These are phyloP conservation scores for Phenganax stokvisi DNA, from an alignment of 92 coral and sea anemone species.

Conservation along the genomic window DNA sequence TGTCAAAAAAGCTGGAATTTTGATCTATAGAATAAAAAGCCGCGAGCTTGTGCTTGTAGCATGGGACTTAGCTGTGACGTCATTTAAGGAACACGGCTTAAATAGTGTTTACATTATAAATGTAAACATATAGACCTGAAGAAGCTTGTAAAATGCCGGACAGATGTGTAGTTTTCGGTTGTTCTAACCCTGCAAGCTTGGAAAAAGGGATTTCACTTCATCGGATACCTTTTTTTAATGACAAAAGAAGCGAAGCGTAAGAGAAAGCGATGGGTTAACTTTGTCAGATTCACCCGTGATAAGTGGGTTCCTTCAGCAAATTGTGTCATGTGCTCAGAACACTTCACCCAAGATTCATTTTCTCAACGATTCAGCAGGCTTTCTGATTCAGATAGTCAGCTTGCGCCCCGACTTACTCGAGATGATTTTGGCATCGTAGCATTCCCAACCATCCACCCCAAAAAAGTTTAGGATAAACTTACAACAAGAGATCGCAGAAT, in stretches of 20 bases:
- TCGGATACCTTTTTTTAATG: slow-evolving; percentile 31
- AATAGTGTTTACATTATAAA: too few relatives aligned
- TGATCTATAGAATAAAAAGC: background rate
- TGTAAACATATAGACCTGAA: too few relatives aligned
- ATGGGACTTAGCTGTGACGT: background rate
- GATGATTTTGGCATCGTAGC: too few relatives aligned
- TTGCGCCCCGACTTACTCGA: too few relatives aligned
- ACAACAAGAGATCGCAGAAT: too few relatives aligned
- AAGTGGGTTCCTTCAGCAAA: slow-evolving; percentile 19
- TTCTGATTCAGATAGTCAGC: too few relatives aligned
- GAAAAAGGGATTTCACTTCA: slow-evolving; percentile 27
- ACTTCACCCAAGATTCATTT: background rate
- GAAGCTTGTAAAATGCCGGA: slow-evolving; percentile 19
- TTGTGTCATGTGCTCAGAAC: background rate
- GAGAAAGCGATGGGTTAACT: slow-evolving; percentile 18
- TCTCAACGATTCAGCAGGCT: too few relatives aligned
- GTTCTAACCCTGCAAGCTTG: slow-evolving; percentile 8
- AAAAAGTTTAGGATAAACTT: too few relatives aligned
- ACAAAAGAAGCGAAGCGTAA: slow-evolving; percentile 18
- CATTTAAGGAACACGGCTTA: background rate
- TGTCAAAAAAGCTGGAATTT: background rate
- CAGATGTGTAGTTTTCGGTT: slow-evolving; percentile 18
- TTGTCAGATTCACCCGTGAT: background rate
- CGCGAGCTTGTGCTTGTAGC: background rate
- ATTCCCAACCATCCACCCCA: too few relatives aligned